Conservation (phyloP, 2,888 invertebrate species). For the Clitarchus hookeri region DNA sequence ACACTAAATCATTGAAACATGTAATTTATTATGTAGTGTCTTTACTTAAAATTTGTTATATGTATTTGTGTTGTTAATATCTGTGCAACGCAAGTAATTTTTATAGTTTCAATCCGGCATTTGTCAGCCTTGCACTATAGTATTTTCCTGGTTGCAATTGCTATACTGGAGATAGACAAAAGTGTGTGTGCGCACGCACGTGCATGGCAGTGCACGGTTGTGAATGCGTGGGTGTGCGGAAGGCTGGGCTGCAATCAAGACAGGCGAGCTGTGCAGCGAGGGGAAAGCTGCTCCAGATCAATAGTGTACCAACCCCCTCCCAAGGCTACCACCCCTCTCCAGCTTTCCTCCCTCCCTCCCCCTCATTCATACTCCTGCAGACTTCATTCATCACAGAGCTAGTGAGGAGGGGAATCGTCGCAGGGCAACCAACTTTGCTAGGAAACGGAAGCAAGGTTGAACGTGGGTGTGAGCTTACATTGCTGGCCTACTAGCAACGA, state of each 20-base stretch:
- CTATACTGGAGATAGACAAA: too few relatives aligned
- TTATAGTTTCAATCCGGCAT: too few relatives aligned
- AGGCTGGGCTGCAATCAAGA: not conserved
- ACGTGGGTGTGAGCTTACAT: too few relatives aligned
- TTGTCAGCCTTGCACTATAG: too few relatives aligned
- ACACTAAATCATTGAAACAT: too few relatives aligned
- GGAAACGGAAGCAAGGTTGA: not conserved
- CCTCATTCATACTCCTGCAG: not conserved
- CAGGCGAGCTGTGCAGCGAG: not conserved
- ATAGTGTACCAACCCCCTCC: not conserved
- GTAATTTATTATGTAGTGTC: too few relatives aligned
- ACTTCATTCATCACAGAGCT: slow-evolving; percentile 10
- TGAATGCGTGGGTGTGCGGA: not conserved
- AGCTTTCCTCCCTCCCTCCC: not conserved
- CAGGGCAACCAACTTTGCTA: not conserved
- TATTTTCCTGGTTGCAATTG: too few relatives aligned
- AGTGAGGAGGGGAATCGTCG: not conserved
- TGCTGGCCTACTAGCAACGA: not conserved
- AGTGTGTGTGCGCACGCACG: too few relatives aligned
- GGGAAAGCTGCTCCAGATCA: slow-evolving; percentile 9
- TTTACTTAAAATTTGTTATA: too few relatives aligned
- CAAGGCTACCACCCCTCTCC: not conserved
- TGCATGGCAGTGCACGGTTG: not conserved
- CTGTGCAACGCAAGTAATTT: too few relatives aligned
- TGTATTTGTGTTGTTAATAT: too few relatives aligned